Conservation (phyloP, 2,797 vertebrate genomes). For the Triplophysa yarkandensis region DNA sequence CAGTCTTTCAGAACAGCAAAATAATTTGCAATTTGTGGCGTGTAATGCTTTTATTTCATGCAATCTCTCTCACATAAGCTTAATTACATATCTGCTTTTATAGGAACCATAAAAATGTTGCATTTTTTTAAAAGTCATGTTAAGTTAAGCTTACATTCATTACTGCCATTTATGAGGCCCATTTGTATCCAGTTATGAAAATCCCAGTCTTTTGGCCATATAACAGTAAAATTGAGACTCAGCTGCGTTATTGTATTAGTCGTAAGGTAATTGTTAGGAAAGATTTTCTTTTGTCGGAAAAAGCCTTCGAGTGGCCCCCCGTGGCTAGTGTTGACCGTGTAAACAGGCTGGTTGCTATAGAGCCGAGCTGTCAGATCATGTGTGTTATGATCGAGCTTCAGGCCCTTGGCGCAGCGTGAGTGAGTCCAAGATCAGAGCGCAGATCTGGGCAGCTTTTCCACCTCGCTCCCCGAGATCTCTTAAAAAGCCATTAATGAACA, state of each 20-base stretch:
- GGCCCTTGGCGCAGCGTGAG: conserved; percentile 19
- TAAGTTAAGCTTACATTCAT: conserved; percentile 26
- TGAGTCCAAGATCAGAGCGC: conserved; percentile 51
- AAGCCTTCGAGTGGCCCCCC: conserved; percentile 19
- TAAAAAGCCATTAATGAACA: conserved; percentile 61
- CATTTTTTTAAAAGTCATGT: conserved; percentile 2
- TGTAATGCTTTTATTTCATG: conserved; percentile 11
- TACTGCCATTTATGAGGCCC: conserved; percentile 1
- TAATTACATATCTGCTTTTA: conserved; percentile 19
- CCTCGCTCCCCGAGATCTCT: conserved; percentile 52
- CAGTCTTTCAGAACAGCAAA: too few species aligned
- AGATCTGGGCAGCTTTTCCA: conserved; percentile 37
- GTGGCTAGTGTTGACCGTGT: conserved; percentile 40
- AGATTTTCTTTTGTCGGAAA: conserved; percentile 2
- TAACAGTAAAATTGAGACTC: conserved; percentile 14
- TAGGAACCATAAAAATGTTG: too few species aligned
- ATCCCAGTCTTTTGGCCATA: conserved; percentile 6
- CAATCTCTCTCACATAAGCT: not conserved
- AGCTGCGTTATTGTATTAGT: conserved; percentile 15
- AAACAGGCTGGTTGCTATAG: conserved; percentile 56
- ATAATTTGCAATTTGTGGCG: too few species aligned
- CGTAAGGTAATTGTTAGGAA: conserved; percentile 42
- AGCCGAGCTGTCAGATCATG: conserved; percentile 49
- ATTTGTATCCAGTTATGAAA: conserved; percentile 2
- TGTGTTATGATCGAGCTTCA: conserved; percentile 47